Percentiles rank a stretch among this genome's conserved stretches.
Conservation (phyloP, 2,113 vertebrate species). For the Elachura formosa region DNA sequence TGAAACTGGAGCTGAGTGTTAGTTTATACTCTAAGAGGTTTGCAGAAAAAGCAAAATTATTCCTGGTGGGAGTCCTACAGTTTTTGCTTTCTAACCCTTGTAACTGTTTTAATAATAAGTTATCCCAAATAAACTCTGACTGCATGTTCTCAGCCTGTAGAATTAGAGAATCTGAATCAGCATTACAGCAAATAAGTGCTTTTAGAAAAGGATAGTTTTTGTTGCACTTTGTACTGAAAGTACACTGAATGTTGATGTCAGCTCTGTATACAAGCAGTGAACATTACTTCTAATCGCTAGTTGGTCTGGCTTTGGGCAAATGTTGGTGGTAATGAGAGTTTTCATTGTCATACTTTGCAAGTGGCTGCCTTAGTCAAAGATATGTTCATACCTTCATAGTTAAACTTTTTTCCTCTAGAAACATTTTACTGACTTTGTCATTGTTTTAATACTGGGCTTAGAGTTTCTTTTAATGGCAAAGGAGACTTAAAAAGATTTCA, state of each 20-base stretch:
- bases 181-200: background rate
- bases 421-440: background rate
- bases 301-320: background rate
- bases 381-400: background rate
- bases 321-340: background rate
- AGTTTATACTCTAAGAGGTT: background rate
- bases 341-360: background rate
- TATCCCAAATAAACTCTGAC: background rate
- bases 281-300: background rate
- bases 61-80: background rate
- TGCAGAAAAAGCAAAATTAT: background rate
- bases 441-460: background rate
- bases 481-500: background rate
- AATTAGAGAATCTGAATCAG: conserved; percentile 15
- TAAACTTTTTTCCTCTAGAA: background rate
- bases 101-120: background rate
- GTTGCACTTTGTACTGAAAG: background rate
- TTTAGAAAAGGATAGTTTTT: conserved; percentile 10
- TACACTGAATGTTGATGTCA: background rate
- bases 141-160: background rate
- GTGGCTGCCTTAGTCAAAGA: background rate
- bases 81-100: background rate
- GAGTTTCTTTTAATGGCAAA: background rate
- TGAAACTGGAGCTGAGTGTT: background rate
- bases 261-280: background rate